Base-by-base conservation (phyloP, 2,888 invertebrate genomes). In the Pseudeuparius sepicola region DNA sequence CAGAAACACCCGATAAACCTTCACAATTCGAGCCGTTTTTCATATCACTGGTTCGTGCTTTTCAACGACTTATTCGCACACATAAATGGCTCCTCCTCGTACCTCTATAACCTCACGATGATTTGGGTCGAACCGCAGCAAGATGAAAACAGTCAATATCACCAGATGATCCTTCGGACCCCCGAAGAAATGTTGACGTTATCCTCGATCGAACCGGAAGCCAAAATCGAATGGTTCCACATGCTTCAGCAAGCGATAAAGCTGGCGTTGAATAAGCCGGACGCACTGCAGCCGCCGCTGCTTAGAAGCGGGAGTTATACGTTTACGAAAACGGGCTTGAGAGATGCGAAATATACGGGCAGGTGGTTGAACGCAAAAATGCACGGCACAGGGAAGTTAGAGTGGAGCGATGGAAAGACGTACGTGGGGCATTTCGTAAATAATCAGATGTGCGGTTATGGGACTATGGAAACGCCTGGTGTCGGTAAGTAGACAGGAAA, bases 51-150 rank as follows among this genome's bases (percentile, higher is more conserved):
- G 68, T 86, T 90, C 51, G 72, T 89, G 45, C 65, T 90, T 31
- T 75, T 90, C 52, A 84, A 78, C 36, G 89, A 90, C 59, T 65
- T 80, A 35, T 78, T 90, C 42, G 73, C 87, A 36, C 86, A 88
- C 53, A 65, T 80, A 14, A 70, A 70, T 50, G 79, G 80, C 20
- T 75, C 78, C 14, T 70, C 74, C 2, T 70, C 77, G 32, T 71
- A 67, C 37, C 59, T 71, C 1, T 80, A 83, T 60, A 73, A 78
- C 5, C 64, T 89, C 42, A 71, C 71, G 41, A 81, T 82, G 1
- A 57, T 89, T 27, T 90, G 90, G 90, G 71, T 87, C 2, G 85
- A 86, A 55, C 65, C 76, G 3, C 64, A 79, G 23, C 67, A 73
- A n/a, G 81, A 78, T 47, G 68, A 71, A 10, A 76, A 77, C 47